Percentiles rank a stretch among this genome's conserved stretches.
Conservation (phyloP, 2,797 vertebrate species). For the Crypturellus tataupa region DNA sequence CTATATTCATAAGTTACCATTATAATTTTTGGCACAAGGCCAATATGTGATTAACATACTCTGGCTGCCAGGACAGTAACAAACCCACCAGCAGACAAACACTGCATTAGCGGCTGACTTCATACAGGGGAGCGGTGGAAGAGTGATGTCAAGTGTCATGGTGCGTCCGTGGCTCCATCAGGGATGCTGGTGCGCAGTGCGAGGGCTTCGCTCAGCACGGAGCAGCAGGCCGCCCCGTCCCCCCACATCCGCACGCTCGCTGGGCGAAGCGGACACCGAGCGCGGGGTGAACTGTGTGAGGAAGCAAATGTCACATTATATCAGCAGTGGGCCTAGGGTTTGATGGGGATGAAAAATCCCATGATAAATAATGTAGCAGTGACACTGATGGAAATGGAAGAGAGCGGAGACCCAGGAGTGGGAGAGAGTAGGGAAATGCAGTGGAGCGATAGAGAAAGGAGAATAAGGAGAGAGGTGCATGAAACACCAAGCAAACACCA, state of each 20-base stretch:
- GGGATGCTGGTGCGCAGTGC: accelerated
- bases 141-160: too few relatives aligned
- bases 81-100: too few relatives aligned
- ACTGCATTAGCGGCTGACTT: too few relatives aligned
- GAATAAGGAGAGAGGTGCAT: neutral
- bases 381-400: neutral
- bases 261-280: neutral
- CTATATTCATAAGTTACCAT: neutral
- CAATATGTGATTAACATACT: neutral
- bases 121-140: too few relatives aligned
- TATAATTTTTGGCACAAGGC: neutral
- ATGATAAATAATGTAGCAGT: neutral
- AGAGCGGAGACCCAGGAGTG: accelerated
- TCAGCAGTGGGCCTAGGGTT: neutral
- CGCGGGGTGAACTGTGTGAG: neutral
- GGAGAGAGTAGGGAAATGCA: neutral
- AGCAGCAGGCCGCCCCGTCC: neutral
- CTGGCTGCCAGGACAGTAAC: too few relatives aligned
- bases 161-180: accelerated
- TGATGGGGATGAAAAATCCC: neutral
- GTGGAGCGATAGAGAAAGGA: neutral
- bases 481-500: neutral
- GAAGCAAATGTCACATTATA: neutral
- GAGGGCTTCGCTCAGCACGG: neutral
- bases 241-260: neutral